Percentiles rank a stretch among this genome's conserved stretches.
phyloP scores from a whole-genome alignment of 2,888 invertebrate species.

The Drosophila histrio region DNA sequence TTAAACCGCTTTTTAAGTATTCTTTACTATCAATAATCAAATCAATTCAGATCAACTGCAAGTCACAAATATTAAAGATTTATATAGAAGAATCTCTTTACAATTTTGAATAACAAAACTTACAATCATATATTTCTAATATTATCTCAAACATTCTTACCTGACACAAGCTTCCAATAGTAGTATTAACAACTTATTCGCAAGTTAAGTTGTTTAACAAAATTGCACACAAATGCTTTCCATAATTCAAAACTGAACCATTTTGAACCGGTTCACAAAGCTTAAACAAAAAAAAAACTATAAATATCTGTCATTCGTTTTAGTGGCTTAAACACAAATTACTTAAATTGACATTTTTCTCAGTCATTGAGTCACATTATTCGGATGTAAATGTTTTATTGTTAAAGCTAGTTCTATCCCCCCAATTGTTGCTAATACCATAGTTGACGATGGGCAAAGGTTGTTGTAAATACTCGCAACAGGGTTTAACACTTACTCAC shows the following conservation, averaged over 20 bases:
- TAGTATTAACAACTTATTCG: too few species aligned
- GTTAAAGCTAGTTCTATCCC: not conserved
- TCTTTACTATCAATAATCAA: too few species aligned
- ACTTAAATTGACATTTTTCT: not conserved
- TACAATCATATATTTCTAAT: too few species aligned
- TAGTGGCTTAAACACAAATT: not conserved
- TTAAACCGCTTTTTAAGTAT: too few species aligned
- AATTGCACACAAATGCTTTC: not conserved
- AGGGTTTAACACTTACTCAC: conserved; percentile 31
- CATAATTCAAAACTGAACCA: not conserved
- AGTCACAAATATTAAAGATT: too few species aligned
- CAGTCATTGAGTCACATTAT: conserved; percentile 10
- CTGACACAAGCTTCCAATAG: too few species aligned
- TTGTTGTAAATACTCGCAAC: conserved; percentile 7
- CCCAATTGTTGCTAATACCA: not conserved
- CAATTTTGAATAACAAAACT: too few species aligned
- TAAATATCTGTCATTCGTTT: conserved; percentile 1
- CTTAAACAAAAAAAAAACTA: not conserved
- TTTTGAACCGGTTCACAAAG: not conserved
- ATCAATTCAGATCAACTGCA: too few species aligned
- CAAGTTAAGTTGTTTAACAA: too few species aligned
- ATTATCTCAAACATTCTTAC: too few species aligned
- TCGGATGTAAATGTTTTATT: conserved; percentile 1
- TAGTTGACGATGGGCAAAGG: conserved; percentile 15
- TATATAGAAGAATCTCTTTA: too few species aligned